Base-by-base conservation (phyloP, 1,140 invertebrate genomes). In the Drosophila ohnishii region DNA sequence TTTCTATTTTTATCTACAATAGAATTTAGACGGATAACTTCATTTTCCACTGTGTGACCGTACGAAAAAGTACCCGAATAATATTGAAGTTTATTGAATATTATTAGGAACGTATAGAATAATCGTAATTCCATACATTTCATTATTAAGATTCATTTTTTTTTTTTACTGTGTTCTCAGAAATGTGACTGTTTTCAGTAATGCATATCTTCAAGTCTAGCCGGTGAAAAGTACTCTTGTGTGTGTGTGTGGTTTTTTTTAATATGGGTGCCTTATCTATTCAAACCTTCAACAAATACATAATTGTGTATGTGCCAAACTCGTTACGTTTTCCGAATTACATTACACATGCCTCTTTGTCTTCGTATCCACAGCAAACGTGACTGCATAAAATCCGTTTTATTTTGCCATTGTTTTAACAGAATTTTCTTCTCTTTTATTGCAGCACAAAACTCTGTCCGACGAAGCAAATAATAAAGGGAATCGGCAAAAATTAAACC, bases 391-490 rank as follows among this genome's bases (percentile, higher is more conserved):
- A 19, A 19, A 19, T 51, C 30, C 22, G 22, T 65, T 69, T 5
- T 48, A 40, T 39, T 70, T 58, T 48, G 10, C 10, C 65, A 42
- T 67, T 50, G 35, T 37, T 51, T 42, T 65, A 53, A 53, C 37
- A 34, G 30, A 22, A 14, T 39, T 13, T 37, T 47, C 11, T 9
- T 9, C 16, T 71, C 8, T 45, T 71, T 34, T 39, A 19, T 72
- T 72, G 51, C 69, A 72, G 69, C 65, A 58, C 65, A 58, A 47
- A 35, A 59, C 42, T 50, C 22, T 47, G 16, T 30, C 51, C 44
- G 16, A 50, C 42, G n/a, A 59, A 58, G 44, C 19, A 42, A 44
- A 44, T 16, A 57, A 25, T 37, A 40, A 45, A n/a, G 8, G 16
- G 48, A 70, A 59, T 37, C 30, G n/a, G n/a, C n/a, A 48, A 14